A percentile compares a stretch with the other conserved stretches of the same genome.
phyloP scores from a whole-genome alignment of 2,888 invertebrate genomes.

The Sarcophaga caerulescens region DNA sequence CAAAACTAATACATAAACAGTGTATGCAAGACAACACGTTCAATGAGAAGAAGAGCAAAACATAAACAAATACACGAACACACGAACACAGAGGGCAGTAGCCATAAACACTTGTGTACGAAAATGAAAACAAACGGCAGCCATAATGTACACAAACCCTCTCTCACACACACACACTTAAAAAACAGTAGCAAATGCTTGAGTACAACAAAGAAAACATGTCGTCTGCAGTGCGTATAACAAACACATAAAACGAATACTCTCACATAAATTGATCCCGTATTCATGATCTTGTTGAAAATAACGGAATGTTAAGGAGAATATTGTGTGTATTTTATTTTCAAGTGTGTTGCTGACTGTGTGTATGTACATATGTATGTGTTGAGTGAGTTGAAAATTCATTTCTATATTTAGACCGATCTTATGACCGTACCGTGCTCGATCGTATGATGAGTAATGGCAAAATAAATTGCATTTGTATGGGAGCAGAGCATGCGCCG shows the following conservation, averaged over 20 bases:
- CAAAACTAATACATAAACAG: slow-evolving; percentile 49
- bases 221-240: not conserved
- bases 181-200: not conserved
- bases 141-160: not conserved
- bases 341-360: not conserved
- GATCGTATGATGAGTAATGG: slow-evolving; percentile 38
- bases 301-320: no score
- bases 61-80: not conserved
- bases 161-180: not conserved
- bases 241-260: no score
- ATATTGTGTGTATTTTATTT: not conserved
- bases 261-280: no score
- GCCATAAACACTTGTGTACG: slow-evolving; percentile 33
- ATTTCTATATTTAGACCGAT: slow-evolving; percentile 66
- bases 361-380: not conserved
- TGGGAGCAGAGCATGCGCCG: slow-evolving; percentile 57
- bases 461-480: slow-evolving; percentile 22
- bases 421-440: not conserved
- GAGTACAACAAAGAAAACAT: not conserved
- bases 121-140: not conserved
- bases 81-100: slow-evolving; percentile 27
- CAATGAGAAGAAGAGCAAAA: slow-evolving; percentile 5
- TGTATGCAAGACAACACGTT: not conserved
- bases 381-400: slow-evolving; percentile 57
- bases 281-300: no score